phyloP scores from a whole-genome alignment of 2,888 invertebrate species.

The Thelaira solivaga region DNA sequence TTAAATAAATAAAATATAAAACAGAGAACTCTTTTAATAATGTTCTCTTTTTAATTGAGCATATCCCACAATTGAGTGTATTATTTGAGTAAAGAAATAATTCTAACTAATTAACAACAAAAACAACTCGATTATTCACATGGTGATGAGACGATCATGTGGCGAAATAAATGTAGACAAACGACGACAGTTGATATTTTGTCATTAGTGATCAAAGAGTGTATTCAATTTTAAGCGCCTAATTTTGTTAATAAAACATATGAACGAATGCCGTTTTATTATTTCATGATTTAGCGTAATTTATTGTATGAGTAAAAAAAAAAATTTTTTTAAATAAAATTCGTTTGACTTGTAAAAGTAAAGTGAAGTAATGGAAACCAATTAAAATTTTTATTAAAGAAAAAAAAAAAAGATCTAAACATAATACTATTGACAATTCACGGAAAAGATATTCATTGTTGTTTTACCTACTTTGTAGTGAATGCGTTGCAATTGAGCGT shows the following conservation, averaged over 20 bases:
- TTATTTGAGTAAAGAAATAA: constrained; percentile 6
- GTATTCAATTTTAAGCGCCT: not conserved
- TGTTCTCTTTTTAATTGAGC: not conserved
- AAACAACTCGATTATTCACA: constrained; percentile 6
- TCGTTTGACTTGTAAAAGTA: not conserved
- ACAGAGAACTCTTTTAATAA: not conserved
- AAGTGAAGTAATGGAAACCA: not conserved
- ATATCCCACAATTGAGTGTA: not conserved
- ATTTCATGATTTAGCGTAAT: constrained; percentile 30
- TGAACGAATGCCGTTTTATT: not conserved
- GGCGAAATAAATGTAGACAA: constrained; percentile 42
- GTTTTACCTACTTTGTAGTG: not conserved
- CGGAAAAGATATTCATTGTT: constrained; percentile 6
- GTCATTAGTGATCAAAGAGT: constrained; percentile 51
- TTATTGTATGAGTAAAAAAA: not conserved
- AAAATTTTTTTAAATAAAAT: not conserved
- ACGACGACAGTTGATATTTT: constrained; percentile 58
- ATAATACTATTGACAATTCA: not conserved
- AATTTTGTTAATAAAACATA: not conserved
- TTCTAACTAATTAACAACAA: not conserved
- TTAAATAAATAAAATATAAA: not conserved
- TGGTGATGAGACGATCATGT: constrained; percentile 37
- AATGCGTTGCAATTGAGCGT: constrained; percentile 5
- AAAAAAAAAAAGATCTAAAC: not conserved
- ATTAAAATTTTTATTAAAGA: not conserved